Conservation (phyloP, 2,797 vertebrate species). For the Alauda arvensis region DNA sequence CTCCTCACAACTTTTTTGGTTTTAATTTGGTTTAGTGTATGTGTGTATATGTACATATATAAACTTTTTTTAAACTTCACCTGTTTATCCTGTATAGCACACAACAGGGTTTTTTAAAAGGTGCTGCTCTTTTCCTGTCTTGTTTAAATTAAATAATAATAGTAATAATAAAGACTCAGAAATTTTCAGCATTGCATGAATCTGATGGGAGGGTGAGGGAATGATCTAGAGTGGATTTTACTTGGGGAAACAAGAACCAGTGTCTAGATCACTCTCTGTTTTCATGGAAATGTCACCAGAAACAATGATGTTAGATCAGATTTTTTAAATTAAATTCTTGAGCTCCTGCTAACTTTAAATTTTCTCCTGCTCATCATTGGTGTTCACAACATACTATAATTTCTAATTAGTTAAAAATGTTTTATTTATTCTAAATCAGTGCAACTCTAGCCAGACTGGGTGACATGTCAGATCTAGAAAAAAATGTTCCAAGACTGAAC, state of each 20-base stretch:
- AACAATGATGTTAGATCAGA: background rate
- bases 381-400: background rate
- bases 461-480: background rate
- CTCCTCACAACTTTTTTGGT: slow-evolving; percentile 21
- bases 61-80: slow-evolving; percentile 64
- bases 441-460: background rate
- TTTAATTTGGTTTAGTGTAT: slow-evolving; percentile 61
- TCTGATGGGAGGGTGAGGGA: background rate
- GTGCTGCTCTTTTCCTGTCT: slow-evolving; percentile 63
- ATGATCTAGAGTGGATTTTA: background rate
- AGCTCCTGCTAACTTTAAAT: background rate
- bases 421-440: background rate
- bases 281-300: background rate
- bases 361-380: background rate
- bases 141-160: slow-evolving; percentile 64
- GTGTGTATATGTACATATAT: slow-evolving; percentile 65
- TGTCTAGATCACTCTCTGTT: background rate
- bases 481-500: background rate
- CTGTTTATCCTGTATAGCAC: slow-evolving; percentile 67
- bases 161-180: background rate
- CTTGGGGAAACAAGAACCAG: background rate
- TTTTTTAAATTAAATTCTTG: background rate
- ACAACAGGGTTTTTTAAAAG: slow-evolving; percentile 57
- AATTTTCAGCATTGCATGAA: background rate
- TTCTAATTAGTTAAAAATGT: background rate